Conservation (phyloP, 2,888 invertebrate genomes). For the Quadriops clusia region DNA sequence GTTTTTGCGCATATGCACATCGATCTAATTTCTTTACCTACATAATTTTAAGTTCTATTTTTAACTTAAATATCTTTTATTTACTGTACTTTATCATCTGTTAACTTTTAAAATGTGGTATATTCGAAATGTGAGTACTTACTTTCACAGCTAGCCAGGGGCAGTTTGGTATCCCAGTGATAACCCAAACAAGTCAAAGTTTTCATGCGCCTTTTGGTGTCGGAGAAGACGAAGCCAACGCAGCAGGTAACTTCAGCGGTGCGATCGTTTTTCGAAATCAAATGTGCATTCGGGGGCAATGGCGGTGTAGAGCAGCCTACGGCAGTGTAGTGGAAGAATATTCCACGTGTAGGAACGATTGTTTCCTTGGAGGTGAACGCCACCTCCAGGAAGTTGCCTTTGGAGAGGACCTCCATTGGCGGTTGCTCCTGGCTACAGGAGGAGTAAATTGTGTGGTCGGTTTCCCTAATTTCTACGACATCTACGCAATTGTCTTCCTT, state of each 20-base stretch:
- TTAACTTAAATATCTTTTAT: constrained; percentile 1
- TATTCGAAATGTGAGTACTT: no score
- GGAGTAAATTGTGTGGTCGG: constrained; percentile 38
- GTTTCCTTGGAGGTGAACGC: constrained; percentile 20
- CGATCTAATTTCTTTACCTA: no score
- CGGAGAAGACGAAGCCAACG: constrained; percentile 54
- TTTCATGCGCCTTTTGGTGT: constrained; percentile 45
- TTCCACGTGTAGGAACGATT: constrained; percentile 40
- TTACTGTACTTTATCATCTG: no score
- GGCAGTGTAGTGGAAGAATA: constrained; percentile 49
- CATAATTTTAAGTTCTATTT: no score
- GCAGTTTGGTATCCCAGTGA: constrained; percentile 52
- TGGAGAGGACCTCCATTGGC: constrained; percentile 39
- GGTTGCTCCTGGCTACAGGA: constrained; percentile 45
- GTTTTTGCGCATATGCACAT: no score
- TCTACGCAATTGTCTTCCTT: constrained; percentile 38
- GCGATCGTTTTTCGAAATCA: constrained; percentile 52
- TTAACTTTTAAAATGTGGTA: no score
- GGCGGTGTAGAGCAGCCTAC: constrained; percentile 53
- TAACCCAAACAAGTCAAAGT: constrained; percentile 50
- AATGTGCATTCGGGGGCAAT: constrained; percentile 55
- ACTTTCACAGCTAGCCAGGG: constrained; percentile 49
- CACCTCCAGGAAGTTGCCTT: constrained; percentile 37
- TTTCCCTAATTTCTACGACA: constrained; percentile 40
- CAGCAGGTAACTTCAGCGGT: constrained; percentile 59